These are phyloP conservation scores for Zeuzera pyrina DNA, from an alignment of 2,888 invertebrate species.

Conservation along the genomic window DNA sequence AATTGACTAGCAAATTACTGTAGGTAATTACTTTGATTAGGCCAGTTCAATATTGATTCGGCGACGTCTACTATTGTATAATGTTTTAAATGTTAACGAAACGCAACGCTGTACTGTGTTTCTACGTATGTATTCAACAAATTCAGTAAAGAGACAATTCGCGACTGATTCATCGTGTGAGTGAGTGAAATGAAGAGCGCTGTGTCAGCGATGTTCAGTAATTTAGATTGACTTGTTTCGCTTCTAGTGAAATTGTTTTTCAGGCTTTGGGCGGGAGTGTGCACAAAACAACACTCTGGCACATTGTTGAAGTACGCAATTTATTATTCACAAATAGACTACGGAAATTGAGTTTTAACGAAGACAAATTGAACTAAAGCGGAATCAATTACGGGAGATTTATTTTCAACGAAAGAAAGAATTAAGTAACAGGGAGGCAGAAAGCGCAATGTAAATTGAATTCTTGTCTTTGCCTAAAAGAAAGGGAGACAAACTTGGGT, in stretches of 20 bases:
- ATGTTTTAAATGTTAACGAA: too few relatives aligned
- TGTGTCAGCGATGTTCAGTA: slow-evolving; percentile 30
- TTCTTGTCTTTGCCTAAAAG: slow-evolving; percentile 34
- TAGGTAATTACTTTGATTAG: too few relatives aligned
- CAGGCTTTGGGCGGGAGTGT: slow-evolving; percentile 23
- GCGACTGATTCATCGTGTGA: slow-evolving; percentile 11
- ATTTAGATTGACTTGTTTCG: slow-evolving; percentile 60
- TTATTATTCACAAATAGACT: slow-evolving; percentile 70
- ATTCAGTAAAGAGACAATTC: slow-evolving; percentile 15
- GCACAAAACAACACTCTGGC: slow-evolving; percentile 42
- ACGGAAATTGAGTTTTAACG: slow-evolving; percentile 69
- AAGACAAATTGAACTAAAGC: slow-evolving; percentile 71
- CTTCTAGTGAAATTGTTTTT: slow-evolving; percentile 42
- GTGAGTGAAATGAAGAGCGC: slow-evolving; percentile 21
- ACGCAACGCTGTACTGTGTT: too few relatives aligned
- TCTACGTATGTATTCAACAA: too few relatives aligned
- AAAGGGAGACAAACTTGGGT: neutral
- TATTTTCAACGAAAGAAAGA: slow-evolving; percentile 63
- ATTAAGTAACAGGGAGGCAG: slow-evolving; percentile 59
- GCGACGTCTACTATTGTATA: too few relatives aligned
- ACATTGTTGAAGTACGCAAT: slow-evolving; percentile 55
- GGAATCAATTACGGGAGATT: slow-evolving; percentile 69
- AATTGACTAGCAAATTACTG: too few relatives aligned
- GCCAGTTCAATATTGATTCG: too few relatives aligned
- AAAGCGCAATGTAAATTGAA: slow-evolving; percentile 58